Evolutionary conservation across 2,888 invertebrate species (phyloP).

Genomic region (Antheraea assamensis): DNA sequence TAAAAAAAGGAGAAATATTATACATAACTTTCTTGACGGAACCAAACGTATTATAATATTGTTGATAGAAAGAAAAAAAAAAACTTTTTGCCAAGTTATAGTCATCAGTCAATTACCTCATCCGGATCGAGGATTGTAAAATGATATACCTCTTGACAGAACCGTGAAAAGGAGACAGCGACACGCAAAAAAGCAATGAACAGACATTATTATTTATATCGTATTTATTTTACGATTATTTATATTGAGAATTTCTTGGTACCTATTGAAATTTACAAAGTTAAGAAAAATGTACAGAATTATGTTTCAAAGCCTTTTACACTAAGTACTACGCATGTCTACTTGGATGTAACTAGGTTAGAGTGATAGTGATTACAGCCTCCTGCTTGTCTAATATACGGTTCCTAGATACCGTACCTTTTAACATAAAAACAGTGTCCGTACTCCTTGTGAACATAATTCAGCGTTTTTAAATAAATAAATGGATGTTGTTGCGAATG

Average conservation of each 20-base stretch:
- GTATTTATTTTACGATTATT: background rate
- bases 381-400: too few relatives aligned
- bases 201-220: background rate
- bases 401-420: too few relatives aligned
- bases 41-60: background rate
- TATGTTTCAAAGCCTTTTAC: too few relatives aligned
- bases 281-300: too few relatives aligned
- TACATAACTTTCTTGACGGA: background rate
- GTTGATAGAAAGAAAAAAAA: background rate
- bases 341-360: too few relatives aligned
- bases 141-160: background rate
- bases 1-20: background rate
- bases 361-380: too few relatives aligned
- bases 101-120: constrained; percentile 13
- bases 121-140: constrained; percentile 12
- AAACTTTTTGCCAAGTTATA: background rate
- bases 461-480: background rate
- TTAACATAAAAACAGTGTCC: too few relatives aligned
- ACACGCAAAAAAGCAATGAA: background rate
- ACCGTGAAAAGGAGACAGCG: background rate
- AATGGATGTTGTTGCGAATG: background rate
- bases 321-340: too few relatives aligned
- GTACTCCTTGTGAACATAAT: background rate
- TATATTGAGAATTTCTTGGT: too few relatives aligned
- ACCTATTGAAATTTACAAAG: too few relatives aligned